Percentiles rank a stretch among this genome's conserved stretches.
phyloP scores from a whole-genome alignment of 1,140 invertebrate species.

The Zophobas atratus region DNA sequence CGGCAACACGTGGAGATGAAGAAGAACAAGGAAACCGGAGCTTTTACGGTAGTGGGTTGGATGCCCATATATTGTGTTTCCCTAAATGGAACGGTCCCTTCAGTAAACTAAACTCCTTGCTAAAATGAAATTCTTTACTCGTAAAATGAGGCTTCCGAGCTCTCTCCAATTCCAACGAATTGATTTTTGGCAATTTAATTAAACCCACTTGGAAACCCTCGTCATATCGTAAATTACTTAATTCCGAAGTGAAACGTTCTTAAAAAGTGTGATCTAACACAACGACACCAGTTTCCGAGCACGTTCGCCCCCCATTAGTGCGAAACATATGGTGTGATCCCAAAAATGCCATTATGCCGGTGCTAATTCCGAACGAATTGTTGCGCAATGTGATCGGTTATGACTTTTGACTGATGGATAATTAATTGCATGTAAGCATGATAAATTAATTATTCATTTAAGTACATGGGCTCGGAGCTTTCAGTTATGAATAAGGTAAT shows the following conservation, averaged over 20 bases:
- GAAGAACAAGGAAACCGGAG: slow-evolving; percentile 41
- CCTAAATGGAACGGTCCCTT: slow-evolving; percentile 37
- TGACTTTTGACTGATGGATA: slow-evolving; percentile 40
- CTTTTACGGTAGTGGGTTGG: slow-evolving; percentile 38
- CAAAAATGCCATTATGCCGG: background rate
- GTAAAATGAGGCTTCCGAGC: slow-evolving; percentile 24
- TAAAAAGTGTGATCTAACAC: background rate
- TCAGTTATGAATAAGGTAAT: slow-evolving; percentile 39
- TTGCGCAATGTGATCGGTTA: slow-evolving; percentile 25
- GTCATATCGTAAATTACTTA: slow-evolving; percentile 6
- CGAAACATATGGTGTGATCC: background rate
- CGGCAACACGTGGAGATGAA: slow-evolving; percentile 36
- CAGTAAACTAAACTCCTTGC: slow-evolving; percentile 33
- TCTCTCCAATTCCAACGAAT: slow-evolving; percentile 1
- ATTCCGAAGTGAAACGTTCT: background rate
- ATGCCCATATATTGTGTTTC: slow-evolving; percentile 38
- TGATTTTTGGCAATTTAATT: slow-evolving; percentile 38
- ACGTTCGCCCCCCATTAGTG: background rate
- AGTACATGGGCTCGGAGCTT: slow-evolving; percentile 29
- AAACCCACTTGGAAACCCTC: background rate
- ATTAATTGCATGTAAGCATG: slow-evolving; percentile 40
- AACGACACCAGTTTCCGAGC: background rate
- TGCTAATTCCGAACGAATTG: background rate
- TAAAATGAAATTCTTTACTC: slow-evolving; percentile 42
- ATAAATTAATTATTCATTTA: slow-evolving; percentile 43